Evolutionary conservation across 1,140 invertebrate genomes (phyloP).

Genomic region (Chymomyza costata): DNA sequence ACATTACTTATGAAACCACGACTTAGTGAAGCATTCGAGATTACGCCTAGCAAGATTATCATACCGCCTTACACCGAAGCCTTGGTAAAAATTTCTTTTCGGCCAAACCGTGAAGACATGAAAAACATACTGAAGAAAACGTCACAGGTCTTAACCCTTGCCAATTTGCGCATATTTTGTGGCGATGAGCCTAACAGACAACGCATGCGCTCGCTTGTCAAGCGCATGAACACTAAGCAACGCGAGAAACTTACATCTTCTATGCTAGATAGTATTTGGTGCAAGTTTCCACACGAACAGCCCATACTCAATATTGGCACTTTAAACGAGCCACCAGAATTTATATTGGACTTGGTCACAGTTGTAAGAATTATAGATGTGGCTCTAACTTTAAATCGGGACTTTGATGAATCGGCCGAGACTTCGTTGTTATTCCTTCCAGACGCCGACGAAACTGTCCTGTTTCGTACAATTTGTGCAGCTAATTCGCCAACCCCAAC

Average conservation of each 20-base stretch:
- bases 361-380: constrained; percentile 66
- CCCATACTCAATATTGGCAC: constrained; percentile 37
- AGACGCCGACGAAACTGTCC: constrained; percentile 63
- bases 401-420: constrained; percentile 63
- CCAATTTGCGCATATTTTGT: constrained; percentile 68
- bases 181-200: constrained; percentile 70
- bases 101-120: constrained; percentile 64
- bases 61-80: constrained; percentile 44
- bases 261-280: constrained; percentile 55
- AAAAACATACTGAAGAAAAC: constrained; percentile 65
- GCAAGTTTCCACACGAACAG: constrained; percentile 46
- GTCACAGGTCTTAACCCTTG: constrained; percentile 56
- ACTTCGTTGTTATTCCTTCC: constrained; percentile 52
- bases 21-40: constrained; percentile 54
- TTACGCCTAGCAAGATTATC: constrained; percentile 49
- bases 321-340: constrained; percentile 58
- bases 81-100: constrained; percentile 48
- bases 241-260: constrained; percentile 48
- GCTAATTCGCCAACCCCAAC: constrained; percentile 57
- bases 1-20: constrained; percentile 58
- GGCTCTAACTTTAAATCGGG: constrained; percentile 60
- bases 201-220: constrained; percentile 56
- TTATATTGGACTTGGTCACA: constrained; percentile 57
- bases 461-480: constrained; percentile 63
- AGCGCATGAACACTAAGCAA: constrained; percentile 50